phyloP scores from a whole-genome alignment of 2,888 invertebrate genomes.

The Rotaria socialis region DNA sequence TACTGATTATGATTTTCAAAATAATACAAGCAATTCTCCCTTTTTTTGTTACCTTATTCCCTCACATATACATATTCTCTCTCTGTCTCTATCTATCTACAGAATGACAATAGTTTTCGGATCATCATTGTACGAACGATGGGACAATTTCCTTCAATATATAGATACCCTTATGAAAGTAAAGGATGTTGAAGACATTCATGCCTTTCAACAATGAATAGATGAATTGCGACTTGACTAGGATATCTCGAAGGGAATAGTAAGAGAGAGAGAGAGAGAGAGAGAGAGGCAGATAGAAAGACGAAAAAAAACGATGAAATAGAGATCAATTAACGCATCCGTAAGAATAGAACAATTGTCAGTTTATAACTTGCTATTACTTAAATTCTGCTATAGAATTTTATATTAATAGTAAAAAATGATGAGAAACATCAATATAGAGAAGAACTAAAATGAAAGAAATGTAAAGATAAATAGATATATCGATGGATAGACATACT shows the following conservation, averaged over 20 bases:
- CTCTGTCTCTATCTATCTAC: no score
- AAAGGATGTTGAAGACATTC: not conserved
- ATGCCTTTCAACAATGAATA: not conserved
- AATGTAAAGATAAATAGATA: not conserved
- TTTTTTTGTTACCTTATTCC: not conserved
- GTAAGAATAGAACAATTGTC: not conserved
- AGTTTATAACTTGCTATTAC: not conserved
- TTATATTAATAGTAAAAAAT: not conserved
- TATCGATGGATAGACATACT: not conserved
- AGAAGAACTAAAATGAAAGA: no score
- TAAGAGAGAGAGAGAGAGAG: not conserved
- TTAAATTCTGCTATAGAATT: not conserved
- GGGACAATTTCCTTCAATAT: not conserved
- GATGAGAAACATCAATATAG: not conserved
- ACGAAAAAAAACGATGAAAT: not conserved
- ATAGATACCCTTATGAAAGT: not conserved
- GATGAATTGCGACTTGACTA: not conserved
- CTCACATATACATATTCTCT: no score
- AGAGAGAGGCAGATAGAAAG: not conserved
- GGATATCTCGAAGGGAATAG: not conserved
- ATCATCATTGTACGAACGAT: not conserved
- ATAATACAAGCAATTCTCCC: not conserved
- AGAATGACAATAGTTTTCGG: not conserved
- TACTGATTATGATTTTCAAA: not conserved
- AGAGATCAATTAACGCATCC: constrained; percentile 1